These are phyloP conservation scores for Gasteruption jaculator DNA, from an alignment of 2,888 invertebrate genomes.

Conservation along the genomic window DNA sequence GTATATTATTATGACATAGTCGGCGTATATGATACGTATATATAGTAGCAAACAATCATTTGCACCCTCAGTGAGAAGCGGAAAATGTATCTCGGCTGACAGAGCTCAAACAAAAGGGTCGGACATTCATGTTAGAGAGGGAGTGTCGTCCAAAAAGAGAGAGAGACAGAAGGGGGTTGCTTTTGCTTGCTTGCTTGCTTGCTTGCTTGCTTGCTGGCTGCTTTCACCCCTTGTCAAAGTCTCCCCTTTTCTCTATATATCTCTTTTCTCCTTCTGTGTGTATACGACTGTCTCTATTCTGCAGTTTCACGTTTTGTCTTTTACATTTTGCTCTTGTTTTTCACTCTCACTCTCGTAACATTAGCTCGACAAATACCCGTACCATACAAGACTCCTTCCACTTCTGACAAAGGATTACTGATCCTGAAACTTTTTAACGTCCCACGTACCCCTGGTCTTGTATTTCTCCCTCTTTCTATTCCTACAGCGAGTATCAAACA, in stretches of 20 bases:
- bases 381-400: too few relatives aligned
- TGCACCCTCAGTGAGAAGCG: constrained; percentile 39
- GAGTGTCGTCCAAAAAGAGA: too few relatives aligned
- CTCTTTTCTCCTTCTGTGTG: constrained; percentile 12
- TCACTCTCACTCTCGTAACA: constrained; percentile 21
- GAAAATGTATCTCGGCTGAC: constrained; percentile 45
- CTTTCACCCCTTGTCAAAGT: constrained; percentile 21
- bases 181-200: too few relatives aligned
- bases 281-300: too few relatives aligned
- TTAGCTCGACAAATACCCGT: constrained; percentile 34
- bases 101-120: constrained; percentile 46
- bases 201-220: too few relatives aligned
- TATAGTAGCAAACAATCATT: constrained; percentile 37
- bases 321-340: constrained; percentile 3
- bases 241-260: neutral
- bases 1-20: too few relatives aligned
- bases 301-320: too few relatives aligned
- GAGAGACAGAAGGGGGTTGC: too few relatives aligned
- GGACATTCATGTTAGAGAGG: constrained; percentile 28
- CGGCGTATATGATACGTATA: constrained; percentile 12
- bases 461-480: constrained; percentile 7
- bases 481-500: constrained; percentile 12
- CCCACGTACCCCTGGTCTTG: constrained; percentile 18
- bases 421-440: constrained; percentile 20
- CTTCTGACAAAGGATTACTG: constrained; percentile 34